These are phyloP conservation scores for Cetonia aurata DNA, from an alignment of 2,888 invertebrate species.

Conservation along the genomic window DNA sequence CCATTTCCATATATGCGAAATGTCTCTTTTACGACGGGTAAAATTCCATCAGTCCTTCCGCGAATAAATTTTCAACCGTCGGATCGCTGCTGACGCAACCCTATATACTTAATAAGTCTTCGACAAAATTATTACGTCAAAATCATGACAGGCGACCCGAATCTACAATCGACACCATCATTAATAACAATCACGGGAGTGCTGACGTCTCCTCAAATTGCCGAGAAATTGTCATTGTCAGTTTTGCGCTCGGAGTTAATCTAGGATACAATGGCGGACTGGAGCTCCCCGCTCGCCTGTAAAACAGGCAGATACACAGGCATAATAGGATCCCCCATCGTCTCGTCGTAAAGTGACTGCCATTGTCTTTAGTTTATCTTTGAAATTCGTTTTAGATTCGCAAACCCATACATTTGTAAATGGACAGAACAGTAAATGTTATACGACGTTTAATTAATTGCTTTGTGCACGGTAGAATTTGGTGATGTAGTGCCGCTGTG, in stretches of 20 bases:
- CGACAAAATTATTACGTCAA: slow-evolving; percentile 16
- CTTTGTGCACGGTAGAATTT: too few species aligned
- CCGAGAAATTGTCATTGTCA: slow-evolving; percentile 41
- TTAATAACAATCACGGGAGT: slow-evolving; percentile 40
- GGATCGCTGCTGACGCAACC: neutral
- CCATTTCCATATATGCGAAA: too few species aligned
- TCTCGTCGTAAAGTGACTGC: neutral
- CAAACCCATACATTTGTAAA: too few species aligned
- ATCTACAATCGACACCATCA: slow-evolving; percentile 39
- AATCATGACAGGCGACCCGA: slow-evolving; percentile 23
- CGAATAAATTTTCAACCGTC: slow-evolving; percentile 3
- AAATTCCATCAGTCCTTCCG: neutral
- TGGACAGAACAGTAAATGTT: too few species aligned
- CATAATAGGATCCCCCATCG: neutral
- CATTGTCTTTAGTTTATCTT: slow-evolving; percentile 9
- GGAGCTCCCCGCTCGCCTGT: slow-evolving; percentile 10
- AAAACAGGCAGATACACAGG: slow-evolving; percentile 21
- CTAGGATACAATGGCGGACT: slow-evolving; percentile 17
- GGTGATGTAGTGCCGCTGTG: too few species aligned
- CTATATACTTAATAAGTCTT: too few species aligned
- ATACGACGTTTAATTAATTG: too few species aligned
- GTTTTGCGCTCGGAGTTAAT: slow-evolving; percentile 26
- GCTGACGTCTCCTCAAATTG: slow-evolving; percentile 23
- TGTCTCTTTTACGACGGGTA: too few species aligned
- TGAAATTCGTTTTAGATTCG: neutral